Evolutionary conservation across 2,797 vertebrate species (phyloP).

Genomic region (Thunnus albacares): DNA sequence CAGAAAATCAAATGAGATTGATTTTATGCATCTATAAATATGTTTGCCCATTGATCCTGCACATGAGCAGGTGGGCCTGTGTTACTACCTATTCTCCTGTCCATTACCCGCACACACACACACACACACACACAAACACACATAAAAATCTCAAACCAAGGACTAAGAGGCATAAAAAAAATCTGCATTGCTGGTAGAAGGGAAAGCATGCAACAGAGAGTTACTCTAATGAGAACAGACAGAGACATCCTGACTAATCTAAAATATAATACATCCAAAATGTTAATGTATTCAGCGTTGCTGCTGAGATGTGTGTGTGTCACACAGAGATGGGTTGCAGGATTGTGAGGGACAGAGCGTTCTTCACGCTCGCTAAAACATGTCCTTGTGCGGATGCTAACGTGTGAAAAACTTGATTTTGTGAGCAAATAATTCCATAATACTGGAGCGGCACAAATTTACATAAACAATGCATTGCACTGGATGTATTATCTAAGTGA

Average conservation of each 20-base stretch:
- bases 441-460: not conserved
- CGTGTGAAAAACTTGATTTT: slow-evolving; percentile 28
- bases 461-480: slow-evolving; percentile 6
- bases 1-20: slow-evolving; percentile 42
- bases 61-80: slow-evolving; percentile 5
- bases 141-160: slow-evolving; percentile 13
- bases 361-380: slow-evolving; percentile 42
- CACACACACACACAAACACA: not conserved
- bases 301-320: slow-evolving; percentile 25
- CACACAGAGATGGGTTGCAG: slow-evolving; percentile 28
- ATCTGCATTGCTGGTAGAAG: slow-evolving; percentile 4
- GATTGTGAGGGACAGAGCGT: slow-evolving; percentile 24
- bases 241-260: slow-evolving; percentile 68
- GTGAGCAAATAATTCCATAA: slow-evolving; percentile 20
- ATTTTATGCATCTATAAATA: slow-evolving; percentile 52
- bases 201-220: slow-evolving; percentile 24
- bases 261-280: slow-evolving; percentile 72
- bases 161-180: slow-evolving; percentile 4
- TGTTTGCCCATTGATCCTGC: slow-evolving; percentile 20
- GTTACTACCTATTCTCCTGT: not conserved
- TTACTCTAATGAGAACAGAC: slow-evolving; percentile 64
- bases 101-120: not conserved
- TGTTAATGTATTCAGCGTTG: slow-evolving; percentile 76
- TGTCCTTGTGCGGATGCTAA: slow-evolving; percentile 28
- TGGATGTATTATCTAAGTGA: slow-evolving; percentile 2